A percentile compares a stretch with the other conserved stretches of the same genome.
phyloP scores from a whole-genome alignment of 2,888 invertebrate species.

The Tinea semifulvella region DNA sequence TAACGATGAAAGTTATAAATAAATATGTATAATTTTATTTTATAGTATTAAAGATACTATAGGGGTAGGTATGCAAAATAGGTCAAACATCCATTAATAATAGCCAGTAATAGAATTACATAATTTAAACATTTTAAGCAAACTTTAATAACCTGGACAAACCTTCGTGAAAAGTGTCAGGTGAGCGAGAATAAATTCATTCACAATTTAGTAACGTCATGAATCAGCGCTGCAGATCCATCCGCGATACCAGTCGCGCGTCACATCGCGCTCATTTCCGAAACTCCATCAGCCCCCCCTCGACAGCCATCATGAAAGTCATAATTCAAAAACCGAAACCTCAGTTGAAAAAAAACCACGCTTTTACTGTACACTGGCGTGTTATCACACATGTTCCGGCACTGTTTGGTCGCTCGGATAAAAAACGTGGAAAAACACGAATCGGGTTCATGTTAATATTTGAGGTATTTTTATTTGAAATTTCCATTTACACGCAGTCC shows the following conservation, averaged over 20 bases:
- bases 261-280: background rate
- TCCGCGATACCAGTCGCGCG: background rate
- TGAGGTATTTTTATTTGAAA: slow-evolving; percentile 67
- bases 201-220: too few relatives aligned
- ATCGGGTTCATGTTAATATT: slow-evolving; percentile 65
- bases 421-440: slow-evolving; percentile 34
- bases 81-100: too few relatives aligned
- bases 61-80: too few relatives aligned
- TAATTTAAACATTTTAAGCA: too few relatives aligned
- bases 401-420: slow-evolving; percentile 14
- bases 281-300: background rate
- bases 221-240: too few relatives aligned
- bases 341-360: slow-evolving; percentile 24
- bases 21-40: too few relatives aligned
- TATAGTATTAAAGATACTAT: too few relatives aligned
- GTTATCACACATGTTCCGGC: slow-evolving; percentile 50
- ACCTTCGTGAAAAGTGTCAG: too few relatives aligned
- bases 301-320: slow-evolving; percentile 8
- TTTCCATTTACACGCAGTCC: slow-evolving; percentile 58
- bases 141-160: too few relatives aligned
- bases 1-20: too few relatives aligned
- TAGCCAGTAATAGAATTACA: too few relatives aligned
- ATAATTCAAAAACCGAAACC: slow-evolving; percentile 14
- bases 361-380: slow-evolving; percentile 30
- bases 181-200: too few relatives aligned